phyloP scores from a whole-genome alignment of 2,797 vertebrate genomes.

The Lepidocolaptes lacrymiger region DNA sequence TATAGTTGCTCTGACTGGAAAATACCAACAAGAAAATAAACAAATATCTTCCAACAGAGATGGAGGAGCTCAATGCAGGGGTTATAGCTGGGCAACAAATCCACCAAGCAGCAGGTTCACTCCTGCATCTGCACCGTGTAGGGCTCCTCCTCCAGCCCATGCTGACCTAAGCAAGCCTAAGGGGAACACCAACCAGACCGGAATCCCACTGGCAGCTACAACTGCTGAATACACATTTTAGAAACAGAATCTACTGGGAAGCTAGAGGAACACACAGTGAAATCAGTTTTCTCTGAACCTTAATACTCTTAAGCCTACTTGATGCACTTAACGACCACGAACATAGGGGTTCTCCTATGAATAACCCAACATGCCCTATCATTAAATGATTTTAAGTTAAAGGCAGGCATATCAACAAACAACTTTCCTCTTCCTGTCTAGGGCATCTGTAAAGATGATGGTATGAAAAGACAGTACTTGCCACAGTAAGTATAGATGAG shows the following conservation, averaged over 20 bases:
- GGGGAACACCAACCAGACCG: not conserved
- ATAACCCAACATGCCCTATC: rapidly evolving
- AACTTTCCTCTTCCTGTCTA: not conserved
- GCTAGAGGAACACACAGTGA: not conserved
- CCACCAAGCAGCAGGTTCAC: not conserved
- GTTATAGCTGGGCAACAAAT: not conserved
- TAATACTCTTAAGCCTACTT: not conserved
- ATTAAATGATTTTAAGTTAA: not conserved
- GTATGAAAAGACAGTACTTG: slow-evolving; percentile 71
- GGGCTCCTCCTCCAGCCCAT: not conserved
- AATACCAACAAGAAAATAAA: not conserved
- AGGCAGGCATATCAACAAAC: not conserved
- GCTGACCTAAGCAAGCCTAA: not conserved
- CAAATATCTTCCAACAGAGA: not conserved
- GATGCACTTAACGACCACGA: not conserved
- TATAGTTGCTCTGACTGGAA: not conserved
- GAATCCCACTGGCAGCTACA: not conserved
- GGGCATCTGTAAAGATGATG: not conserved
- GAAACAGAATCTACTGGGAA: not conserved
- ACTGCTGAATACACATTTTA: not conserved
- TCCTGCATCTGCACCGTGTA: rapidly evolving
- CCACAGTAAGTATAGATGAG: slow-evolving; percentile 99
- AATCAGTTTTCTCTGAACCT: not conserved
- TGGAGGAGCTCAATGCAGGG: not conserved
- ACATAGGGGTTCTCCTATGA: not conserved